Percentiles rank a stretch among this genome's conserved stretches.
Conservation (phyloP, 2,888 invertebrate genomes). For the Poecilobothrus nobilitatus region DNA sequence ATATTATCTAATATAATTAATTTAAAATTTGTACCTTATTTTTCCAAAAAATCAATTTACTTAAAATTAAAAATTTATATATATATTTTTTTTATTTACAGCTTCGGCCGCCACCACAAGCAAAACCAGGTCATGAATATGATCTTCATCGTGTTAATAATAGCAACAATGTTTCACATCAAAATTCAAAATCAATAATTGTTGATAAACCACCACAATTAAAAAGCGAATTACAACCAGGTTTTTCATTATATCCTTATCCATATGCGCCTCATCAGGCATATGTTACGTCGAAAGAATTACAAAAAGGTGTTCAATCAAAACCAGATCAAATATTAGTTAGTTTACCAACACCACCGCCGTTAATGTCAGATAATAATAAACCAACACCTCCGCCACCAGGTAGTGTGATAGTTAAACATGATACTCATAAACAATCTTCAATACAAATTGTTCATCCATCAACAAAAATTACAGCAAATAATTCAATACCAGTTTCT, state of each 20-base stretch:
- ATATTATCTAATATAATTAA: too few relatives aligned
- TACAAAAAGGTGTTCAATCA: constrained; percentile 14
- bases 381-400: constrained; percentile 45
- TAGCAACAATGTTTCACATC: constrained; percentile 11
- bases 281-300: constrained; percentile 19
- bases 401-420: constrained; percentile 62
- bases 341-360: constrained; percentile 55
- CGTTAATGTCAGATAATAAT: constrained; percentile 59
- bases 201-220: constrained; percentile 30
- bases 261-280: constrained; percentile 13
- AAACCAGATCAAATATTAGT: constrained; percentile 18
- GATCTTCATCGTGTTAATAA: constrained; percentile 18
- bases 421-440: constrained; percentile 43
- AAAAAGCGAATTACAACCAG: constrained; percentile 54
- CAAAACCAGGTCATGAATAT: constrained; percentile 20
- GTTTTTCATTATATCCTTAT: constrained; percentile 59
- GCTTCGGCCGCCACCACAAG: constrained; percentile 13
- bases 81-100: constrained; percentile 13
- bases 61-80: too few relatives aligned
- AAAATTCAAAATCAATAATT: constrained; percentile 14
- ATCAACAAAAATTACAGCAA: constrained; percentile 20
- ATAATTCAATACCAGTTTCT: constrained; percentile 36
- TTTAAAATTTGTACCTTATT: too few relatives aligned
- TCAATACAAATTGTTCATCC: constrained; percentile 21
- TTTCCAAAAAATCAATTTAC: too few relatives aligned